Base-by-base conservation (phyloP, 1,140 invertebrate genomes). In the Magallana gigas region DNA sequence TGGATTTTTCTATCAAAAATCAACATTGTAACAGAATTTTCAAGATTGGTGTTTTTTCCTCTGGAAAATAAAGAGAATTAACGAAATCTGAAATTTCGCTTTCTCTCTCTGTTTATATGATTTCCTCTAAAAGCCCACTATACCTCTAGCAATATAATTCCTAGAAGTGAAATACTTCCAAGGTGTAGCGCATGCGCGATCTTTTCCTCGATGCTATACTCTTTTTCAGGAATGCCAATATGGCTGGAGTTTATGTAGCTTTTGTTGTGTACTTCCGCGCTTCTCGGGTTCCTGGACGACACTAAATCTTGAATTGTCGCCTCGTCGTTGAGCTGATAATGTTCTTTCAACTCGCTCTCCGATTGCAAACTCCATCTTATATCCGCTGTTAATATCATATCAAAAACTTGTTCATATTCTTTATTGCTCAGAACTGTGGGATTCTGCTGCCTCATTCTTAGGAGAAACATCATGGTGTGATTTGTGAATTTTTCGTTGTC, bases 401-500 rank as follows among this genome's bases (percentile, higher is more conserved):
- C 59, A 84, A 87, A 91, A n/a, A 91, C 85, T n/a, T 90, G 88
- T 12, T 80, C 81, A 84, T 85, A 71, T 83, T 83, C 62, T 64
- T 88, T 88, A 12, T 83, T 76, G 1, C 57, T 58, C 48, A 90
- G 59, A n/a, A 48, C 81, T 11, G 85, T 9, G 4, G 88, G 85
- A 85, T 88, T 29, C 57, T 60, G 11, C 0, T 18, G 14, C 59
- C 56, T 62, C 18, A 90, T 85, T 23, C 86, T 57, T 23, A n/a
- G n/a, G 16, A 91, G 68, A 80, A 91, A 89, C 9, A 48, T 8
- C 16, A 86, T 64, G 9, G 91, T 90, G n/a, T 64, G 85, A 8
- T 87, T 81, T 9, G 85, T 89, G 6, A 92, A 76, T 36, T 59
- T 87, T 71, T 92, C 90, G 64, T 89, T 90, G 64, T 90, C 84